A percentile compares a stretch with the other conserved stretches of the same genome.
Conservation (phyloP, 2,888 invertebrate genomes). For the Atethmia centrago region DNA sequence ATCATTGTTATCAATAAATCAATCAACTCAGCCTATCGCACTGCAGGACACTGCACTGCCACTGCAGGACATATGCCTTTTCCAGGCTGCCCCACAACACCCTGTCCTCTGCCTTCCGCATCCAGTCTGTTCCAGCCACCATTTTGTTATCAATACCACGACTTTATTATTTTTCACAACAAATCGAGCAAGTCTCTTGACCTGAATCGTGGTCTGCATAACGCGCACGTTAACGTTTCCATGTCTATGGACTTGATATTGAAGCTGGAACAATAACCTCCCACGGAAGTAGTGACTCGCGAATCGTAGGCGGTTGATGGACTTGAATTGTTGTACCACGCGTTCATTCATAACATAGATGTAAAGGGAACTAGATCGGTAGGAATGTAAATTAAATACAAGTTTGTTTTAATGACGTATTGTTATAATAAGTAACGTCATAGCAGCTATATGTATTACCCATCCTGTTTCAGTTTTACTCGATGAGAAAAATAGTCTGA, state of each 20-base stretch:
- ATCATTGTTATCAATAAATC: slow-evolving; percentile 33
- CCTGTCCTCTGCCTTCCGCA: no score
- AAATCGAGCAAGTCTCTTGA: slow-evolving; percentile 46
- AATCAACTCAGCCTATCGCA: no score
- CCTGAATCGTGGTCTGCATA: slow-evolving; percentile 60
- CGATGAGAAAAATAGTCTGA: no score
- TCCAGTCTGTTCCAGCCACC: no score
- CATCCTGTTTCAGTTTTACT: background rate
- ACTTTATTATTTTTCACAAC: slow-evolving; percentile 31
- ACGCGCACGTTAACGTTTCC: slow-evolving; percentile 59
- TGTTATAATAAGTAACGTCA: background rate
- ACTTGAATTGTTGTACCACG: slow-evolving; percentile 51
- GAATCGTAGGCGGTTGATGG: slow-evolving; percentile 65
- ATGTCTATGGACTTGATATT: slow-evolving; percentile 68
- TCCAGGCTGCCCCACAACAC: no score
- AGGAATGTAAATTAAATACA: slow-evolving; percentile 42
- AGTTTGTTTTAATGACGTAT: slow-evolving; percentile 8
- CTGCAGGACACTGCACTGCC: no score
- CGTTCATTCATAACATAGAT: slow-evolving; percentile 58
- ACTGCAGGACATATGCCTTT: no score
- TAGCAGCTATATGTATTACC: background rate
- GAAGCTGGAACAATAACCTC: slow-evolving; percentile 76
- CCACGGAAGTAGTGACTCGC: slow-evolving; percentile 65
- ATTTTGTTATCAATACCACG: slow-evolving; percentile 30
- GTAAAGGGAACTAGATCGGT: slow-evolving; percentile 41